Conservation (phyloP, 1,140 invertebrate species). For the Euwallacea similis region DNA sequence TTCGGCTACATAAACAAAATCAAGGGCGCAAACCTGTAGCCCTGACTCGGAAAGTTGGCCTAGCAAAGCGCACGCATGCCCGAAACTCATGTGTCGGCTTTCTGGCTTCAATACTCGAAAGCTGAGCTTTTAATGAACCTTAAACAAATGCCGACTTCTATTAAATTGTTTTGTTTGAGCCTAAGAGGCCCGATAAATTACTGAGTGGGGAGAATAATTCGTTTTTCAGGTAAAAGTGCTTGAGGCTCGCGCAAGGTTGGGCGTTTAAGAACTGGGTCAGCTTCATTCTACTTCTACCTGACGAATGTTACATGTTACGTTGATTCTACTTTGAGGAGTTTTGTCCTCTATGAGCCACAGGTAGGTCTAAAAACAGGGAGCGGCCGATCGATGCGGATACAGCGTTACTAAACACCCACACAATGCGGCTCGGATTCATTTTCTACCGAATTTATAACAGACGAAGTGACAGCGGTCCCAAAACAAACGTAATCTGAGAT, state of each 20-base stretch:
- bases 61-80: too few relatives aligned
- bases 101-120: too few relatives aligned
- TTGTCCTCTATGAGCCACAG: constrained; percentile 38
- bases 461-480: constrained; percentile 12
- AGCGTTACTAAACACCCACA: constrained; percentile 43
- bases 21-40: not conserved
- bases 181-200: too few relatives aligned
- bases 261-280: constrained; percentile 17
- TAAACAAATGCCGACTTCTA: too few relatives aligned
- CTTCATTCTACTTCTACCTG: constrained; percentile 15
- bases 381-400: constrained; percentile 44
- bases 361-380: constrained; percentile 44
- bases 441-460: constrained; percentile 26
- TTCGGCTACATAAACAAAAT: constrained; percentile 4
- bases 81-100: too few relatives aligned
- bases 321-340: constrained; percentile 24
- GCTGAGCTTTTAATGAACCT: too few relatives aligned
- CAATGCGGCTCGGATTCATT: constrained; percentile 43
- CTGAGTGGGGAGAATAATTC: too few relatives aligned
- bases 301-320: constrained; percentile 17
- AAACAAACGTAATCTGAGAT: constrained; percentile 8
- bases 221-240: too few relatives aligned
- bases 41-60: too few relatives aligned
- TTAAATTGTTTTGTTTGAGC: too few relatives aligned
- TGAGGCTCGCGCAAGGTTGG: too few relatives aligned